A percentile compares a stretch with the other conserved stretches of the same genome.
Conservation (phyloP, 2,888 invertebrate genomes). For the Steinernema scapterisci region DNA sequence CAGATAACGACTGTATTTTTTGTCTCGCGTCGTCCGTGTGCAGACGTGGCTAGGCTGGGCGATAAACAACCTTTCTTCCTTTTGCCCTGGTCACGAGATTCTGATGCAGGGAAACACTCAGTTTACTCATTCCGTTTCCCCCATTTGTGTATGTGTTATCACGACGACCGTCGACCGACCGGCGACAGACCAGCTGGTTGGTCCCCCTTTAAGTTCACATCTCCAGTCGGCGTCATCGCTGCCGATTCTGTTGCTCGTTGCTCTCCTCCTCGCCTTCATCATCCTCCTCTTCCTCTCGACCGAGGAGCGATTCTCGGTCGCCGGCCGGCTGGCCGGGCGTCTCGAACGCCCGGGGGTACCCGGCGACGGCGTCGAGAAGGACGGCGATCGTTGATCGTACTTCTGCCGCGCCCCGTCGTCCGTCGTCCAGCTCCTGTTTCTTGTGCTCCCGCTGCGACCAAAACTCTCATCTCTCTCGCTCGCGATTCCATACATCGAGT, state of each 20-base stretch:
- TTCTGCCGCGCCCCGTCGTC: background rate
- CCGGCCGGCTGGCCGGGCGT: background rate
- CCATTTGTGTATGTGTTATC: background rate
- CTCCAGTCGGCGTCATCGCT: background rate
- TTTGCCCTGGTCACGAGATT: slow-evolving; percentile 9
- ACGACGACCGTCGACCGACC: background rate
- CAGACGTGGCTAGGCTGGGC: too few species aligned
- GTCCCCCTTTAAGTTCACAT: slow-evolving; percentile 30
- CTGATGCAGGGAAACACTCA: background rate
- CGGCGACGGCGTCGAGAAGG: background rate
- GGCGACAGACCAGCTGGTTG: background rate
- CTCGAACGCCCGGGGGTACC: background rate
- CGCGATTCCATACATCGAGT: too few species aligned
- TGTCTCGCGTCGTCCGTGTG: too few species aligned
- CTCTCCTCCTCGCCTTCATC: background rate
- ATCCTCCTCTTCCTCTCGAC: too few species aligned
- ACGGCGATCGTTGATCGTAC: slow-evolving; percentile 29
- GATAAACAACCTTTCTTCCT: slow-evolving; percentile 20
- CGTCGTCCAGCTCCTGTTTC: background rate
- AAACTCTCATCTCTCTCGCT: too few species aligned
- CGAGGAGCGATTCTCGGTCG: too few species aligned
- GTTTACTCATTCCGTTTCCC: background rate
- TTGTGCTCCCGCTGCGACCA: too few species aligned
- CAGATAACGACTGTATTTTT: background rate
- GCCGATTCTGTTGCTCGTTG: slow-evolving; percentile 20